Percentiles rank a stretch among this genome's conserved stretches.
Conservation (phyloP, 2,797 vertebrate genomes). For the Chrysocyon brachyurus region DNA sequence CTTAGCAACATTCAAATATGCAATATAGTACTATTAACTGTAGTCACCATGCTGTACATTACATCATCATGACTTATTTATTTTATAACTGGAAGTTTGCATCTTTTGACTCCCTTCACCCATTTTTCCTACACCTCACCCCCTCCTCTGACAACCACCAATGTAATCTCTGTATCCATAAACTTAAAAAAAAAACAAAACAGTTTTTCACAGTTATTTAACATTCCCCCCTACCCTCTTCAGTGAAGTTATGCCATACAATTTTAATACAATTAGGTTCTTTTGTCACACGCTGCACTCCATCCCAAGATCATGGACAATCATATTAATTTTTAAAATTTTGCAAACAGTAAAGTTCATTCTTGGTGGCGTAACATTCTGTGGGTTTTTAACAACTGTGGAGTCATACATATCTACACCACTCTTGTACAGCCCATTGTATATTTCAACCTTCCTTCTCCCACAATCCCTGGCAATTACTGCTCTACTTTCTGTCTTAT, state of each 20-base stretch:
- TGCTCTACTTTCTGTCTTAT: conserved; percentile 31
- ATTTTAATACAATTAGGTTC: not conserved
- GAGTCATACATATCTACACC: not conserved
- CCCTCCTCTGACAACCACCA: not conserved
- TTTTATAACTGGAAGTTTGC: not conserved
- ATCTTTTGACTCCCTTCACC: not conserved
- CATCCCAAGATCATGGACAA: not conserved
- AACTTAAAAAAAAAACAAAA: not conserved
- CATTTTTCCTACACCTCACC: not conserved
- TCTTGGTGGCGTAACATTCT: not conserved
- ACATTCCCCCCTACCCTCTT: not conserved
- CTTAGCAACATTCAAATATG: not conserved
- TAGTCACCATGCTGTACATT: not conserved
- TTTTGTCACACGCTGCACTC: not conserved
- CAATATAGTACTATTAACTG: not conserved
- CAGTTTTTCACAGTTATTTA: not conserved
- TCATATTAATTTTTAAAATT: not conserved
- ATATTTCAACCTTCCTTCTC: not conserved
- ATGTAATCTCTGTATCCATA: not conserved
- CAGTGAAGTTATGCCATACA: not conserved
- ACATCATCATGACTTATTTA: not conserved
- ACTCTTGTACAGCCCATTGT: not conserved
- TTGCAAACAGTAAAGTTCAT: not conserved
- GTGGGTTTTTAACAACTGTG: not conserved
- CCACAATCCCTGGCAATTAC: not conserved